Evolutionary conservation across 2,113 vertebrate species (phyloP), one percentile per base, ranked within the genome.

Genomic region (Apodemus speciosus): DNA sequence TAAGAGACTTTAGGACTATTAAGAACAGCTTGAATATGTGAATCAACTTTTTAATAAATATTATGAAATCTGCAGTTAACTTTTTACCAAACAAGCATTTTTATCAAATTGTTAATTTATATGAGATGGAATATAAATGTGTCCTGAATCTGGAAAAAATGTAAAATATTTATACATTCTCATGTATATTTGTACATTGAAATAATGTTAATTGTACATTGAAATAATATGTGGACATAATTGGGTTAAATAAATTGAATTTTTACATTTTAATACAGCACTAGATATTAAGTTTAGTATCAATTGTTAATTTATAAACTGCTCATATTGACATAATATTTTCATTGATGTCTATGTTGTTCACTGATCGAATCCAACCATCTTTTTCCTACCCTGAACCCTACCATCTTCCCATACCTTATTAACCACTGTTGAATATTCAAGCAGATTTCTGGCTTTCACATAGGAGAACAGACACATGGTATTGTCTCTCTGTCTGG

Each of bases 1-100:
- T 43, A 86, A 35, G 76, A 94, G 77, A 66, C 6, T 30, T n/a
- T 80, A 88, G 81, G 25, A 76, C 62, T 60, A n/a, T 75, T 27
- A 40, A 51, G 51, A 60, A 66, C 20, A 93, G 77, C 53, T 76
- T 69, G 27, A 23, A 32, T 51, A 77, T 46, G 3, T n/a, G 18
- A 73, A 90, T 66, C 16, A 38, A 60, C 62, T 85, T 91, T 62
- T 71, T 88, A 90, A 68, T 91, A 51, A 68, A 72, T 90, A 88
- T 84, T 90, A 87, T 27, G 21, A 66, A 84, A 72, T 23, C 27
- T 43, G 62, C 4, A 32, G n/a, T 87, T 88, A 88, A 62, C 62
- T 56, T 69, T 87, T 62, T 85, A 51, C 10, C 73, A n/a, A 80
- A 53, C 32, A 88, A 69, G 18, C 79, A 73, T 90, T 95, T 75